Percentiles rank a stretch among this genome's conserved stretches.
Evolutionary conservation across 1,140 invertebrate genomes (phyloP).

Genomic region (Zophobas atratus): DNA sequence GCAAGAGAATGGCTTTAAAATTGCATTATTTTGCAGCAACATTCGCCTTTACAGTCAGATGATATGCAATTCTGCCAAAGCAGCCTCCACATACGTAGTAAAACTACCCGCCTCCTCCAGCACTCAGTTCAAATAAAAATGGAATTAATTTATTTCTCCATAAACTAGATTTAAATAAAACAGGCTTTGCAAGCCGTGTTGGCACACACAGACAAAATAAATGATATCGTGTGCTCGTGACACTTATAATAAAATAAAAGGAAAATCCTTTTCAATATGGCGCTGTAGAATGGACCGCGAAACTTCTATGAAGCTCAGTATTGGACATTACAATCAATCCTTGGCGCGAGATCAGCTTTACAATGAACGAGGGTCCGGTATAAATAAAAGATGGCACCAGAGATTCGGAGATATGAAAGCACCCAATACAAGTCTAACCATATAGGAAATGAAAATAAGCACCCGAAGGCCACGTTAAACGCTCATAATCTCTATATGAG

Average conservation of each 20-base stretch:
- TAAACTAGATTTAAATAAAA: constrained; percentile 58
- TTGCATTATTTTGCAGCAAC: constrained; percentile 52
- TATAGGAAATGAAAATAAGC: constrained; percentile 14
- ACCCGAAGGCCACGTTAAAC: constrained; percentile 10
- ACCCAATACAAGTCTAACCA: constrained; percentile 1
- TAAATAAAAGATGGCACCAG: constrained; percentile 57
- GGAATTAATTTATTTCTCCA: constrained; percentile 52
- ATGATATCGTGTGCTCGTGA: constrained; percentile 58
- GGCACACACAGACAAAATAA: constrained; percentile 55
- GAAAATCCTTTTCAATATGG: constrained; percentile 56
- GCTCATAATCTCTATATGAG: background rate
- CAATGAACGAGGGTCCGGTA: constrained; percentile 53
- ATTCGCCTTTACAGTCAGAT: constrained; percentile 50
- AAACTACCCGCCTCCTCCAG: constrained; percentile 39
- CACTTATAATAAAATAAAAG: constrained; percentile 61
- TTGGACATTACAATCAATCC: constrained; percentile 60
- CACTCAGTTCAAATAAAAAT: constrained; percentile 52
- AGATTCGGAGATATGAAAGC: background rate
- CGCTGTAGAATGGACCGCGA: constrained; percentile 52
- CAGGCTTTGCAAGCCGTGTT: constrained; percentile 30
- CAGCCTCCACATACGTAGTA: constrained; percentile 20
- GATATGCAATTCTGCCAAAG: constrained; percentile 51
- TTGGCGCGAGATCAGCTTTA: constrained; percentile 52
- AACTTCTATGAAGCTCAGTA: constrained; percentile 51
- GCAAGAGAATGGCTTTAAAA: constrained; percentile 52